These are phyloP conservation scores for Andrena bicolor DNA, from an alignment of 2,888 invertebrate species.

Conservation along the genomic window DNA sequence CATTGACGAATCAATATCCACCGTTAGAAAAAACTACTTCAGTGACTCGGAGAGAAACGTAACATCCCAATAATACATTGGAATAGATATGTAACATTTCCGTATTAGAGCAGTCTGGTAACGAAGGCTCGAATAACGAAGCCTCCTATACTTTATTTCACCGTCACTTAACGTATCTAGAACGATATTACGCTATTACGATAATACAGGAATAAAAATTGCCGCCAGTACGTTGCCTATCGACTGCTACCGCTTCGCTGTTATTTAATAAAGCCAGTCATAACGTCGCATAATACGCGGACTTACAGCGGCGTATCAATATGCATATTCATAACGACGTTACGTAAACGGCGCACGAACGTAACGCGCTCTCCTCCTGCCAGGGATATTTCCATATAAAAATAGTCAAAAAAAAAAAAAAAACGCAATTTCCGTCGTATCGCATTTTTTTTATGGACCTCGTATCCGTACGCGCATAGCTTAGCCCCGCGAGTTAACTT, in stretches of 20 bases:
- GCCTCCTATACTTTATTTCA: constrained; percentile 4
- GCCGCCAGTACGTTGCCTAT: not conserved
- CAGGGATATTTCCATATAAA: constrained; percentile 5
- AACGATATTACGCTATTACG: constrained; percentile 1
- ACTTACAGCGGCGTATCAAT: constrained; percentile 21
- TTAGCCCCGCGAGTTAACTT: constrained; percentile 1
- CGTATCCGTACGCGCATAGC: not conserved
- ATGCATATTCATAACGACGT: constrained; percentile 33
- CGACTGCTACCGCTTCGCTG: not conserved
- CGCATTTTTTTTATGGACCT: not conserved
- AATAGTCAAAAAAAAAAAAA: not conserved
- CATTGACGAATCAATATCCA: no score
- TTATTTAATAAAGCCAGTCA: constrained; percentile 11
- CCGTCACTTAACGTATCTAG: not conserved
- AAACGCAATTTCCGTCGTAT: constrained; percentile 11
- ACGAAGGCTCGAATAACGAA: not conserved
- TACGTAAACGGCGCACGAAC: constrained; percentile 18
- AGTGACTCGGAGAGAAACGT: no score
- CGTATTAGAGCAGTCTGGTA: not conserved
- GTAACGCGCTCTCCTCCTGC: constrained; percentile 3
- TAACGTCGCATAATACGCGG: constrained; percentile 28
- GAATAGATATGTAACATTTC: not conserved
- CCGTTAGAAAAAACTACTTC: no score
- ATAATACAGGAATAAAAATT: constrained; percentile 20
- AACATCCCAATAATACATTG: no score